A percentile compares a stretch with the other conserved stretches of the same genome.
Evolutionary conservation across 2,888 invertebrate genomes (phyloP).

Genomic region (Thalpophila matura): DNA sequence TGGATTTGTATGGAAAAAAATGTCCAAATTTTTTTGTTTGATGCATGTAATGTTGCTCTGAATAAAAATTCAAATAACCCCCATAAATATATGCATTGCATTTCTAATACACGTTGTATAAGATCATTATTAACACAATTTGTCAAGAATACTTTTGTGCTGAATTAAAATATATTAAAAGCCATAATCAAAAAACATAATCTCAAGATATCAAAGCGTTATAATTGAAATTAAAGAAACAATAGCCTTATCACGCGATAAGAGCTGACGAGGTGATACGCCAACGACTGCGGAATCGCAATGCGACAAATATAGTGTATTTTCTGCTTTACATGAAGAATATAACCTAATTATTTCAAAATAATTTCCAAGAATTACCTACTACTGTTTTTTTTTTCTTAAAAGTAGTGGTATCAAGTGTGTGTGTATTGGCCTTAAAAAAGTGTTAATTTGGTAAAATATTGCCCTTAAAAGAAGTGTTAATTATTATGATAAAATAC

Average conservation of each 20-base stretch:
- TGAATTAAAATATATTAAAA: slow-evolving; percentile 16
- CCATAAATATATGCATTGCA: too few species aligned
- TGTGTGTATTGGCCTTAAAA: not conserved
- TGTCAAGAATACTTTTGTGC: not conserved
- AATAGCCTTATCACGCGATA: slow-evolving; percentile 64
- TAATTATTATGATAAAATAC: not conserved
- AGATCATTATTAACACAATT: too few species aligned
- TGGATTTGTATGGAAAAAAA: too few species aligned
- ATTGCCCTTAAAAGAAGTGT: not conserved
- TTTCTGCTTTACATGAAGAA: slow-evolving; percentile 13
- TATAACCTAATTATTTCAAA: not conserved
- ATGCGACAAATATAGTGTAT: slow-evolving; percentile 52
- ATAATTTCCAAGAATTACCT: not conserved
- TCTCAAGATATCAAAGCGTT: slow-evolving; percentile 47
- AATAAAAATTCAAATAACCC: too few species aligned
- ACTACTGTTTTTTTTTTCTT: not conserved
- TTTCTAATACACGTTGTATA: too few species aligned
- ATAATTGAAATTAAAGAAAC: slow-evolving; percentile 63
- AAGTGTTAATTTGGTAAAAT: not conserved
- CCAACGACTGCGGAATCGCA: slow-evolving; percentile 39
- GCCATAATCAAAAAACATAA: slow-evolving; percentile 27
- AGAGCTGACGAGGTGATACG: slow-evolving; percentile 36
- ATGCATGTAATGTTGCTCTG: too few species aligned
- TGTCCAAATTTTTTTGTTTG: too few species aligned
- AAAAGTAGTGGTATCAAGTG: not conserved